Base-by-base conservation (phyloP, 2,888 invertebrate genomes). In the Melitaea athalia region DNA sequence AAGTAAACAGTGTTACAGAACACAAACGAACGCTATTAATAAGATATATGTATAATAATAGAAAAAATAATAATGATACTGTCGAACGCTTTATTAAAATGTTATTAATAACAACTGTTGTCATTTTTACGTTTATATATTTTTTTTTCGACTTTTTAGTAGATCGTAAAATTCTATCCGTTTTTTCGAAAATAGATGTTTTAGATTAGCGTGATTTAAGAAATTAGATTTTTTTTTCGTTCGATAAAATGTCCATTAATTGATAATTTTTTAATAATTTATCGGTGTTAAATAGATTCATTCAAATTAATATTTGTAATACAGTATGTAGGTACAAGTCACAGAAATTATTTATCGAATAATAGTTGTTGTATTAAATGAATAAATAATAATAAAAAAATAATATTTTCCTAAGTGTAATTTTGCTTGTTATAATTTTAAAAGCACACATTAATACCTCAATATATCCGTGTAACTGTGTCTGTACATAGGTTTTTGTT, bases 51-150 rank as follows among this genome's bases (percentile, higher is more conserved):
- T 65, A 45, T 33, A 17, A 52, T n/a, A 50, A 45, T 45, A 45
- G 45, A 12, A 14, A n/a, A n/a, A 49, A n/a, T 6, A 53, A 59
- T 24, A 24, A 24, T 24, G 3, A 59, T 62, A 64, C 59, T 53
- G 62, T 45, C 61, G 59, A 55, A 72, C 67, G 71, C 69, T 72
- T 69, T 65, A 67, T 57, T 55, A 59, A 60, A 63, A 63, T 64
- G 59, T 59, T 45, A 67, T 61, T 17, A 24, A 49, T 45, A 42
- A 64, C 49, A 57, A 55, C 42, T 33, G 24, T 64, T 53, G 43
- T 60, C 31, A 14, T 24, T 24, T 61, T n/a, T 61, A 61, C 31
- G n/a, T n/a, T 43, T 52, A 24, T 63, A 2, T 63, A 52, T 38
- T 62, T 63, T 57, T 42, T 15, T 42, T 57, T 57, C 57, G 11